These are phyloP conservation scores for Cerastis leucographa DNA, from an alignment of 2,888 invertebrate genomes.

Conservation along the genomic window DNA sequence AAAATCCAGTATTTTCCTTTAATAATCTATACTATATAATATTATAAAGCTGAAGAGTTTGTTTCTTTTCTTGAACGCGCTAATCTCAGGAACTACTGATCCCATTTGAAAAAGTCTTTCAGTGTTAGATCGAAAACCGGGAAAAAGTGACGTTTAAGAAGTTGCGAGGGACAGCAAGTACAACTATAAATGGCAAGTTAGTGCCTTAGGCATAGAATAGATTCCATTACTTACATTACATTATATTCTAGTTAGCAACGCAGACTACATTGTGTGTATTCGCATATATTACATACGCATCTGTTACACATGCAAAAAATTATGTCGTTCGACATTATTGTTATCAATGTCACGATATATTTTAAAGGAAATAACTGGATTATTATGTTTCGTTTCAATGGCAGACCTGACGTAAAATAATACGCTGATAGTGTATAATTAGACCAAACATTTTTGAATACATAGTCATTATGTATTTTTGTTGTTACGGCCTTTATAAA, in stretches of 20 bases:
- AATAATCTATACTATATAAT: too few species aligned
- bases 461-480: not conserved
- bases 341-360: conserved; percentile 35
- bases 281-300: conserved; percentile 1
- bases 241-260: not conserved
- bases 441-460: conserved; percentile 1
- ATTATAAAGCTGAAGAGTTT: too few species aligned
- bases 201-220: not conserved
- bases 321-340: conserved; percentile 28
- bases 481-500: not conserved
- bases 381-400: conserved; percentile 11
- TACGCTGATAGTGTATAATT: conserved; percentile 17
- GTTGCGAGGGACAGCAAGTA: too few species aligned
- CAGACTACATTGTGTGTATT: conserved; percentile 9
- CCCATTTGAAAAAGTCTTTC: too few species aligned
- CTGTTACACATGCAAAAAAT: not conserved
- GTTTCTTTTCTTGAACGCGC: too few species aligned
- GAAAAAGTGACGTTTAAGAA: too few species aligned
- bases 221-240: conserved; percentile 13
- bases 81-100: too few species aligned
- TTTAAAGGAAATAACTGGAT: conserved; percentile 35
- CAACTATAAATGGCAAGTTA: not conserved
- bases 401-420: conserved; percentile 3
- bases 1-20: not conserved
- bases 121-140: too few species aligned